phyloP scores from a whole-genome alignment of 2,113 vertebrate genomes.

The Mormyrus lacerda region DNA sequence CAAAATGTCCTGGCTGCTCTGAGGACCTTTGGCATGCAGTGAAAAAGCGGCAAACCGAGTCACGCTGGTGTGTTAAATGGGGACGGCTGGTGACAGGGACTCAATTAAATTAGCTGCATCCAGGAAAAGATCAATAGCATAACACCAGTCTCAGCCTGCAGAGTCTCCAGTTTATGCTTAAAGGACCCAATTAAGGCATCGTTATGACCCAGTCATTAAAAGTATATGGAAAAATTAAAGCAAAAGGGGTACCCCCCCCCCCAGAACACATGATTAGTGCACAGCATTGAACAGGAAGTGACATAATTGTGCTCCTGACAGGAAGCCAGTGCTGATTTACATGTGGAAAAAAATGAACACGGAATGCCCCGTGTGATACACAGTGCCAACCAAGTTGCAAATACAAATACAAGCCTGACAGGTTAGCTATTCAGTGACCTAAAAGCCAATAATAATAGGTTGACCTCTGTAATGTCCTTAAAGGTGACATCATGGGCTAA shows the following conservation, averaged over 20 bases:
- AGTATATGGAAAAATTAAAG: background rate
- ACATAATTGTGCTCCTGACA: background rate
- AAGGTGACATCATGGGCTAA: background rate
- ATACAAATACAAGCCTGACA: background rate
- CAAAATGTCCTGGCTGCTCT: conserved; percentile 44
- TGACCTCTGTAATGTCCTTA: background rate
- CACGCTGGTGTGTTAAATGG: conserved; percentile 30
- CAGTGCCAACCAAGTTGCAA: background rate
- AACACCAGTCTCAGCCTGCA: background rate
- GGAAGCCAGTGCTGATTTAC: background rate
- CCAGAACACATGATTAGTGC: background rate
- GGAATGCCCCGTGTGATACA: background rate
- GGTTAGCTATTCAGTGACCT: background rate
- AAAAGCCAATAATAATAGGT: background rate
- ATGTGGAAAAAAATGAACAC: background rate
- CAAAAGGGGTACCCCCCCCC: background rate
- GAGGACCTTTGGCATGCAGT: conserved; percentile 67
- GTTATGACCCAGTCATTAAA: background rate
- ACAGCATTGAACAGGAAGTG: background rate
- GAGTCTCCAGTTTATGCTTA: background rate
- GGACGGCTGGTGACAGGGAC: background rate
- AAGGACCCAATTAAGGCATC: background rate
- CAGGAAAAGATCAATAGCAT: conserved; percentile 7
- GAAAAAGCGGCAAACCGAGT: conserved; percentile 60
- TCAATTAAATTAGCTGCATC: conserved; percentile 6